Evolutionary conservation across 1,140 invertebrate genomes (phyloP), one percentile per base, ranked within the genome.

Genomic region (Bombus superbus): DNA sequence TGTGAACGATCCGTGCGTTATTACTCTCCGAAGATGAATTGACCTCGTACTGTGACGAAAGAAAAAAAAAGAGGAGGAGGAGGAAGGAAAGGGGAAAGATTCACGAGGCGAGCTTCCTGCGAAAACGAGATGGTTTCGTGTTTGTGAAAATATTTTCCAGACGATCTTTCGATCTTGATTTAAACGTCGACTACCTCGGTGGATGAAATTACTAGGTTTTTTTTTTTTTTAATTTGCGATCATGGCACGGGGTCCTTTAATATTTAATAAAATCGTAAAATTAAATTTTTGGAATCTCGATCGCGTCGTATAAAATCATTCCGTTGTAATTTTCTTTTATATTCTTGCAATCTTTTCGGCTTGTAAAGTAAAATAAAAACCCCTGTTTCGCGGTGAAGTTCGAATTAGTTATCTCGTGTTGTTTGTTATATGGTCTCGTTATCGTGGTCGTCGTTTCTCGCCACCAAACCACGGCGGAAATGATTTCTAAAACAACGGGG

Each of bases 21-120:
- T 78, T 85, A 86, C 78, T 82, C 72, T 40, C 44, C 77, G 83
- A 86, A 75, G 79, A 88, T 88, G 83, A 82, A 71, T 76, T 22
- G 80, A 76, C 40, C 62, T 86, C 28, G 79, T 15, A 25, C 28
- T 53, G 3, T 11, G 44, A 25, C 44, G 44, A 42, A 73, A 18
- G 38, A 22, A 53, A 53, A 62, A 32, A 75, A 74, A 1, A 44
- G 40, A 0, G 15, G 0, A n/a, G 9, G 13, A 40, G 28, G 35
- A 11, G 57, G 11, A 25, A 47, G 1, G n/a, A 10, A 35, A 25
- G 44, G 64, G 13, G 22, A 6, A 32, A 44, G 18, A n/a, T 10
- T 62, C 32, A 74, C 32, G 32, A 77, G 35, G 18, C 28, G 47
- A 57, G 75, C 53, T 71, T 78, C 74, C 83, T 72, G 76, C 4